Evolutionary conservation across 2,888 invertebrate genomes (phyloP), one percentile per base, ranked within the genome.

Genomic region (Steinernema hermaphroditum): DNA sequence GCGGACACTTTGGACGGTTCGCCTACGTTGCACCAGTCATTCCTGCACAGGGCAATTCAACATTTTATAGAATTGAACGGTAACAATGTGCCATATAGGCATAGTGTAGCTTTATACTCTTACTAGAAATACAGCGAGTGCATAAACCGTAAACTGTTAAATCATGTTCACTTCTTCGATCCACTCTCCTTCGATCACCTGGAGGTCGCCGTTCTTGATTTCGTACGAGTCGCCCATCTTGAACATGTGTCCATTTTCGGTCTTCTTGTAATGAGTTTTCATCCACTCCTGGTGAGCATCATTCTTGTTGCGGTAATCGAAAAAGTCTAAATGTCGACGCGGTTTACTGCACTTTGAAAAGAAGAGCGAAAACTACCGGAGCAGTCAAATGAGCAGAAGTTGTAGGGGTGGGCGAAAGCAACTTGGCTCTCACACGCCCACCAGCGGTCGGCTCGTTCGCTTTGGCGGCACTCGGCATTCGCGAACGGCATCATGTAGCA

Each of bases 361-460:
- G n/a, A n/a, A n/a, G n/a, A n/a, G n/a, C n/a, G n/a, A 4, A 8
- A 32, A 6, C 46, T 62, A 62, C 62, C 32, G 9, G 62, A 27
- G 32, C 62, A 62, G 62, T 62, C 62, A 62, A 29, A 62, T 14
- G 22, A 32, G 32, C 62, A 62, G 37, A 37, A 37, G 12, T 37
- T 37, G 37, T 37, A 37, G 4, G 62, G 32, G 4, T 6, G 4
- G n/a, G 62, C 19, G 9, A 29, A 62, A 16, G 62, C 62, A 14
- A 62, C 62, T 32, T 62, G 62, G 9, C 62, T 29, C 29, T 62
- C 62, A n/a, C 62, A 62, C 16, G 62, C 62, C 62, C 62, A 62
- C 62, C 62, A 62, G 16, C 1, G 29, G 62, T 62, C 62, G 16
- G 29, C 62, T 1, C 62, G 62, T 32, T 62, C 27, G 12, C 2